A percentile compares a stretch with the other conserved stretches of the same genome.
Conservation (phyloP, 2,888 invertebrate species). For the Ephialtes manifestator region DNA sequence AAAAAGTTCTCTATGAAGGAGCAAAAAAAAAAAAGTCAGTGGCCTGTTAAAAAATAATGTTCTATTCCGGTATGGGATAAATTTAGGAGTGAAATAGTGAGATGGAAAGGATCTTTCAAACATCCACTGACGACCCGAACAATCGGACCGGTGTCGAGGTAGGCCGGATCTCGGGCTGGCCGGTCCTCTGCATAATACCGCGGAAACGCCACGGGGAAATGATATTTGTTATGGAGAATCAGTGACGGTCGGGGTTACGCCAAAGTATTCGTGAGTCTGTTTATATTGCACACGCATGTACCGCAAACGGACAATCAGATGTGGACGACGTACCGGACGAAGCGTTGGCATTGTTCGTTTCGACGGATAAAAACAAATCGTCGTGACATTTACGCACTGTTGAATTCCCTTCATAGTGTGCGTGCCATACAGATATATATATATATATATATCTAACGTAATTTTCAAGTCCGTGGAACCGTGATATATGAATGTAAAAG, state of each 20-base stretch:
- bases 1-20: no score
- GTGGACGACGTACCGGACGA: conserved; percentile 79
- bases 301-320: conserved; percentile 77
- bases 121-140: conserved; percentile 62
- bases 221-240: conserved; percentile 83
- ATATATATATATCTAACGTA: neutral
- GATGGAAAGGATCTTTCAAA: conserved; percentile 41
- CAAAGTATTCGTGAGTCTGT: conserved; percentile 58
- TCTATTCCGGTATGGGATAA: conserved; percentile 26
- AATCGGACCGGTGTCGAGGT: conserved; percentile 64
- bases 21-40: conserved; percentile 4
- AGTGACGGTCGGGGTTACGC: conserved; percentile 68
- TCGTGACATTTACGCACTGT: conserved; percentile 77
- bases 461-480: conserved; percentile 39
- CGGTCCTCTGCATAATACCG: conserved; percentile 77
- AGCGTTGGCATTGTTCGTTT: conserved; percentile 71
- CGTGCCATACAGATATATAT: neutral
- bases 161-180: conserved; percentile 81
- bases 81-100: conserved; percentile 21
- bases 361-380: conserved; percentile 74
- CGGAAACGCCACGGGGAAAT: conserved; percentile 83
- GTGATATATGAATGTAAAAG: conserved; percentile 1
- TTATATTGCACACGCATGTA: conserved; percentile 26
- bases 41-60: conserved; percentile 7
- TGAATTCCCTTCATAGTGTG: conserved; percentile 39